These are phyloP conservation scores for Geotrypetes seraphini DNA, from an alignment of 2,797 vertebrate genomes.

Conservation along the genomic window DNA sequence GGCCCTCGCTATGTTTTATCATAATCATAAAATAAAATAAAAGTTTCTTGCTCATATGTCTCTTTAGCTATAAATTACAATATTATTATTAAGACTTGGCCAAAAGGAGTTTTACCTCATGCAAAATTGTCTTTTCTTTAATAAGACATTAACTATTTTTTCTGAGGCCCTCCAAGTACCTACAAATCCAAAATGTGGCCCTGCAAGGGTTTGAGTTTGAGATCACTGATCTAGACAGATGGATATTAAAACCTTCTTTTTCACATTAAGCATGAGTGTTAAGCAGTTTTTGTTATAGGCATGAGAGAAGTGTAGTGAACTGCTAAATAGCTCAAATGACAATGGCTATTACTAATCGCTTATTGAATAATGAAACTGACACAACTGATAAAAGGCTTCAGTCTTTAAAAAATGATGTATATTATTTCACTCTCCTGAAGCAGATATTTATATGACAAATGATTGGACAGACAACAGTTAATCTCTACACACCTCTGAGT, in stretches of 20 bases:
- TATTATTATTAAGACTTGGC: too few species aligned
- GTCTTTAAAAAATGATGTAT: slow-evolving; percentile 76
- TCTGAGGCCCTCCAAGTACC: too few species aligned
- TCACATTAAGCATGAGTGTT: not conserved
- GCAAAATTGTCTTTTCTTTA: too few species aligned
- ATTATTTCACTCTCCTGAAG: slow-evolving; percentile 75
- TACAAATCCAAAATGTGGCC: too few species aligned
- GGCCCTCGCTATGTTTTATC: too few species aligned
- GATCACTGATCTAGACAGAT: too few species aligned
- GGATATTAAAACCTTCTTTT: not conserved
- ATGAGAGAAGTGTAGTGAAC: slow-evolving; percentile 1
- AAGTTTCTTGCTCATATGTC: too few species aligned
- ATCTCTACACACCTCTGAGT: slow-evolving; percentile 41
- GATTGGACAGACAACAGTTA: slow-evolving; percentile 35
- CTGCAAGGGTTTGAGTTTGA: too few species aligned
- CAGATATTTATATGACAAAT: slow-evolving; percentile 63
- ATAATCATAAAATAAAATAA: too few species aligned
- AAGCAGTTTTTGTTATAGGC: not conserved
- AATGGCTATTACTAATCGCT: slow-evolving; percentile 73
- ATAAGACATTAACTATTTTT: too few species aligned
- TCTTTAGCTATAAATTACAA: too few species aligned
- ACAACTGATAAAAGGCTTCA: slow-evolving; percentile 90
- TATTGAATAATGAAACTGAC: slow-evolving; percentile 89
- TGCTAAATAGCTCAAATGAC: slow-evolving; percentile 65
- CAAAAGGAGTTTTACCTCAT: too few species aligned